Evolutionary conservation across 2,113 vertebrate genomes (phyloP), one percentile per base, ranked within the genome.

Genomic region (Chinchilla lanigera): DNA sequence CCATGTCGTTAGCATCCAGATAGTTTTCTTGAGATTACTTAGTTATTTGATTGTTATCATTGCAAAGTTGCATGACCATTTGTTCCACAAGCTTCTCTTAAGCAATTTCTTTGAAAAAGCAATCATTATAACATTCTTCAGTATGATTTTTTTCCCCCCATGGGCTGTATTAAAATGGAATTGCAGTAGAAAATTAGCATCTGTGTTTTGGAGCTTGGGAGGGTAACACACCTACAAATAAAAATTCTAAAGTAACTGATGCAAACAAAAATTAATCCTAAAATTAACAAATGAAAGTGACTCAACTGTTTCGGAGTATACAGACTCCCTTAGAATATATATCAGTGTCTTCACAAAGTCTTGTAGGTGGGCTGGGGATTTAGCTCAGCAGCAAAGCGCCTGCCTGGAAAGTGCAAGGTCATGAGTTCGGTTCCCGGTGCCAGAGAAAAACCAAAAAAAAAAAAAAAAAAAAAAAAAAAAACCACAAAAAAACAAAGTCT

Each of bases 221-320:
- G 30, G 87, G 24, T 84, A 47, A 92, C 63, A 75, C 47, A 96
- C 65, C 47, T 94, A 94, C 78, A 88, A 84, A 94, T 41, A 56
- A 94, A 95, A 95, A 81, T 73, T 67, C 78, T 77, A 8, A 85
- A 73, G 77, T 52, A 89, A 92, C 20, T n/a, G 65, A 28, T 69
- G 71, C 75, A 94, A 90, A 94, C 61, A 86, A 84, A 89, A 90
- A 88, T 63, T 56, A 86, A 92, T 60, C 77, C 75, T 95, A 88
- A 97, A 93, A 80, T 94, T 93, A 96, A 86, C 56, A 87, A 84
- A 67, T 52, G 20, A 92, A 86, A 95, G 52, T 97, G 89, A 96
- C 61, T 94, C 86, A 91, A 90, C 38, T 6, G 73, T 93, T 86
- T 90, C 44, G 41, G 61, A 85, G 24, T 73, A 58, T 19, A 50